Conservation (phyloP, 1,140 invertebrate species). For the Drosophila athabasca region DNA sequence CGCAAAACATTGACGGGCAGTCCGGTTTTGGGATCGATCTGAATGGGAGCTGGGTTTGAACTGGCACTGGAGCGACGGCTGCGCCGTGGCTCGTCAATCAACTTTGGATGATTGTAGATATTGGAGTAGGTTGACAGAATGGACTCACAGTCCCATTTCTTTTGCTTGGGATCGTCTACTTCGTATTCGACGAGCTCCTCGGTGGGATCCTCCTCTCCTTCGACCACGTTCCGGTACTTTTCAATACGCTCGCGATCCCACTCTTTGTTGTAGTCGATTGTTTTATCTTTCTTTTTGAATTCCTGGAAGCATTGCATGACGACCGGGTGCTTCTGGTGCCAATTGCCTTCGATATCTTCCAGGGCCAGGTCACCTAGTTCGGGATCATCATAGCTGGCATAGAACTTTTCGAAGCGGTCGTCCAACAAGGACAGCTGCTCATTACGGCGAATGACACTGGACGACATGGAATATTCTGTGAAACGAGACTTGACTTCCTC, state of each 20-base stretch:
- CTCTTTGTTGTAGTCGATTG: slow-evolving; percentile 86
- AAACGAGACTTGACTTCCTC: slow-evolving; percentile 95
- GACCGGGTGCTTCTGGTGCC: slow-evolving; percentile 88
- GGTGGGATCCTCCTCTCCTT: slow-evolving; percentile 85
- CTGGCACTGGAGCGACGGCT: slow-evolving; percentile 81
- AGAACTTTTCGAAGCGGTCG: slow-evolving; percentile 96
- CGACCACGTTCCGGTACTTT: slow-evolving; percentile 85
- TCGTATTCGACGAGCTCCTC: slow-evolving; percentile 86
- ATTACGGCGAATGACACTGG: slow-evolving; percentile 94
- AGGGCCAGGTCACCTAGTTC: slow-evolving; percentile 94
- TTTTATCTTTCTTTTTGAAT: slow-evolving; percentile 86
- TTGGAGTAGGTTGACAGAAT: slow-evolving; percentile 95
- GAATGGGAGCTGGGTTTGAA: slow-evolving; percentile 85
- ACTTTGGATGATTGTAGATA: slow-evolving; percentile 94
- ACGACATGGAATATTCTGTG: slow-evolving; percentile 97
- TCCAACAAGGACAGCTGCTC: slow-evolving; percentile 93
- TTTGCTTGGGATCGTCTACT: slow-evolving; percentile 85
- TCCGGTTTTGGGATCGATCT: slow-evolving; percentile 89
- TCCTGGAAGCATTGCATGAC: slow-evolving; percentile 87
- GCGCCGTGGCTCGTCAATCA: slow-evolving; percentile 92
- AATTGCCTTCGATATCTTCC: slow-evolving; percentile 94
- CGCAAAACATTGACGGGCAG: slow-evolving; percentile 88
- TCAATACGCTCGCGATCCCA: slow-evolving; percentile 87
- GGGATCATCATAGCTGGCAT: slow-evolving; percentile 93
- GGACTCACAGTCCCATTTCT: slow-evolving; percentile 96